Conservation (phyloP, 2,797 vertebrate genomes). For the Manis crassicaudata region DNA sequence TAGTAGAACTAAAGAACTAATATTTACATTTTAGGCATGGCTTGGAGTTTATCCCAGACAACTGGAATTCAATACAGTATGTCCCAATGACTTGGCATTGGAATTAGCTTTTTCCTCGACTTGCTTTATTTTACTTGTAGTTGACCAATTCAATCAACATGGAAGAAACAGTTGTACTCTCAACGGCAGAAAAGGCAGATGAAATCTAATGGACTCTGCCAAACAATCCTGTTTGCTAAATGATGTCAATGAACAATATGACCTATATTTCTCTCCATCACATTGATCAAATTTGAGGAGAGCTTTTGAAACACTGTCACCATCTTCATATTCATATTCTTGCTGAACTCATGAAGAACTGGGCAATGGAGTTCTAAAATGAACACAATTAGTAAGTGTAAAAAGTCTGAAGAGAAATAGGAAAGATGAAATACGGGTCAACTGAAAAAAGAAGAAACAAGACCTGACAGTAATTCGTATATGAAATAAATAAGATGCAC, state of each 20-base stretch:
- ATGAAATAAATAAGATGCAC: slow-evolving; percentile 13
- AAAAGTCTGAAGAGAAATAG: not conserved
- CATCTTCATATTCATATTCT: not conserved
- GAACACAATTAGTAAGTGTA: not conserved
- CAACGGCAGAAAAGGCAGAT: slow-evolving; percentile 19
- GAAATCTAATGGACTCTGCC: slow-evolving; percentile 29
- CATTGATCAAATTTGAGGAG: not conserved
- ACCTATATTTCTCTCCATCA: not conserved
- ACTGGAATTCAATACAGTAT: not conserved
- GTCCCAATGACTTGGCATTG: not conserved
- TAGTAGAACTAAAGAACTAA: slow-evolving; percentile 19
- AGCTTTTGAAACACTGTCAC: not conserved
- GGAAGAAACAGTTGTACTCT: not conserved
- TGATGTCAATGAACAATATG: slow-evolving; percentile 31
- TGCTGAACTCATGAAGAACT: not conserved
- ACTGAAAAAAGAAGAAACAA: not conserved
- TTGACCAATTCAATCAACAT: slow-evolving; percentile 24
- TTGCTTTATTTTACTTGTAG: slow-evolving; percentile 32
- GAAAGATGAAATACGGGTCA: not conserved
- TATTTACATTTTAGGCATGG: slow-evolving; percentile 16
- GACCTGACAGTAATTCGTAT: not conserved
- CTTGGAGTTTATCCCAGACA: slow-evolving; percentile 20
- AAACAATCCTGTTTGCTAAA: slow-evolving; percentile 31
- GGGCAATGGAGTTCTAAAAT: not conserved
- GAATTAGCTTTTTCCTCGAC: not conserved